Base-by-base conservation (phyloP, 1,140 invertebrate species). In the Apis florea region DNA sequence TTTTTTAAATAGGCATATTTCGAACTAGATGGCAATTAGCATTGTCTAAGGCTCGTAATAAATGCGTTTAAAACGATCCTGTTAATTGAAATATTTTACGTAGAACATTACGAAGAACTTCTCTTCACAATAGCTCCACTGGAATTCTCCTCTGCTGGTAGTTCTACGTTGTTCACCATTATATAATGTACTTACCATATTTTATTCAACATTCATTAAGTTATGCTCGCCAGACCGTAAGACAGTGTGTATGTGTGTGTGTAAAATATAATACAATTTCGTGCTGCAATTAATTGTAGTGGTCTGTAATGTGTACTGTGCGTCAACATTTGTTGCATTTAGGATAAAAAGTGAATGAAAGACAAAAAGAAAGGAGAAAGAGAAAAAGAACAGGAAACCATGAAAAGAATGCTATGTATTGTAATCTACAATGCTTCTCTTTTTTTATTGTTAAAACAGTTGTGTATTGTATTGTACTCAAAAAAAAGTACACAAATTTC, bases 221-320 rank as follows among this genome's bases (percentile, higher is more conserved):
- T 61, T 71, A 17, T 13, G 68, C 19, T 61, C 58, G 13, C 68
- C 53, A 79, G 77, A 79, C 77, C 49, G 68, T 71, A 26, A 79
- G 61, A 31, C 19, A 24, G 19, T 12, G 31, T 40, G 31, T 40
- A 5, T 40, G 31, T 17, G 15, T 49, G 53, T 26, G 75, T 56
- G 58, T 53, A 40, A 69, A 26, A 71, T 69, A 71, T 79, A 72
- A 63, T 72, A 58, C 49, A 63, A 79, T 79, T 63, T 63, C 58
- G 68, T 63, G 47, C 6, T 53, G 49, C 26, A 79, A 79, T 79
- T 79, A 79, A 79, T 79, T 64, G 49, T 26, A 40, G 56, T 53
- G 67, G 19, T n/a, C 31, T 53, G 77, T 54, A 24, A 54, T 21
- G 26, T 63, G 56, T 63, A 54, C 26, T 53, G 49, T 31, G 63